phyloP scores from a whole-genome alignment of 2,113 vertebrate species.

The Protobothrops mucrosquamatus region DNA sequence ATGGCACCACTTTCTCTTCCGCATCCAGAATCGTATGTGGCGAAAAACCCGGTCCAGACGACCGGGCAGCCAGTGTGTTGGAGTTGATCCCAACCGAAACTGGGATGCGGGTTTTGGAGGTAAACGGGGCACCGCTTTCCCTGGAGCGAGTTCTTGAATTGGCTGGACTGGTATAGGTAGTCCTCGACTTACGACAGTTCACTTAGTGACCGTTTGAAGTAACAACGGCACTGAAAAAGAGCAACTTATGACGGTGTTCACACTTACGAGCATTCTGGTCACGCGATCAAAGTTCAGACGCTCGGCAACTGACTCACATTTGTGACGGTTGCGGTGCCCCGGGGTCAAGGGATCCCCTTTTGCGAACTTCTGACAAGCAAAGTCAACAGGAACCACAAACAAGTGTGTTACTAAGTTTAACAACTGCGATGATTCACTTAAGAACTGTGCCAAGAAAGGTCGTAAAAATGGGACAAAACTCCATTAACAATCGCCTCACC shows the following conservation, averaged over 20 bases:
- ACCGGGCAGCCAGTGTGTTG: constrained; percentile 56
- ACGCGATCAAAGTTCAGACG: accelerated
- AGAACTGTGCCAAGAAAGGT: too few relatives aligned
- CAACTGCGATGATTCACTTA: too few relatives aligned
- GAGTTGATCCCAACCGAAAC: constrained; percentile 75
- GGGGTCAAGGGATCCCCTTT: too few relatives aligned
- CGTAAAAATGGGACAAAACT: too few relatives aligned
- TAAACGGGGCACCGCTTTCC: constrained; percentile 16
- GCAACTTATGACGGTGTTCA: too few relatives aligned
- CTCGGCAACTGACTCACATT: too few relatives aligned
- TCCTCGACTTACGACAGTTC: not conserved
- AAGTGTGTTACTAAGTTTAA: too few relatives aligned
- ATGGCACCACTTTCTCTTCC: accelerated
- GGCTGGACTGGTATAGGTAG: accelerated
- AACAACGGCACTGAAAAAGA: not conserved
- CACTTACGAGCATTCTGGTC: too few relatives aligned
- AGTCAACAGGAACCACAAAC: too few relatives aligned
- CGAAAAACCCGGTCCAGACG: constrained; percentile 70
- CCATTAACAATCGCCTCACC: too few relatives aligned
- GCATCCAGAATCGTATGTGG: constrained; percentile 72
- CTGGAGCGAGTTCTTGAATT: not conserved
- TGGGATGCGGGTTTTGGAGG: constrained; percentile 78
- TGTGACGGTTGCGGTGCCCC: too few relatives aligned
- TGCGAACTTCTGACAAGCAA: too few relatives aligned
- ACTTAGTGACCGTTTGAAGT: not conserved